Conservation (phyloP, 2,113 vertebrate genomes). For the Callospermophilus lateralis region DNA sequence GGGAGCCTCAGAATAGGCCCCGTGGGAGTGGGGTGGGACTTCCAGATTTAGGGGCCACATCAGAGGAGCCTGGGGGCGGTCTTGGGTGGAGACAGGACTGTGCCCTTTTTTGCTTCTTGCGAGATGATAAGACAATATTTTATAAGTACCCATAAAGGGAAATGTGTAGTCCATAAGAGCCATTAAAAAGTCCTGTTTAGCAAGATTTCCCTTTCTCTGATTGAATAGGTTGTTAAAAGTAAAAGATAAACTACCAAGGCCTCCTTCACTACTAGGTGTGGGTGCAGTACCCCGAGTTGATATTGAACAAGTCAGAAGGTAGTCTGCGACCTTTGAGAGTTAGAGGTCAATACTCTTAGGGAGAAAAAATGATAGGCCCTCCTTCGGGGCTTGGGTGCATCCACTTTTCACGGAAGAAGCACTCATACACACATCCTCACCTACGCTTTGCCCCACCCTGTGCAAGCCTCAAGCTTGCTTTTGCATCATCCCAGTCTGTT, state of each 20-base stretch:
- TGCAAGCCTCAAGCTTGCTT: not conserved
- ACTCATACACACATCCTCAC: accelerated
- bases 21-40: not conserved
- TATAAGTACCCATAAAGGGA: not conserved
- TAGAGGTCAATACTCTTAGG: not conserved
- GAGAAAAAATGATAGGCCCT: not conserved
- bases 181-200: not conserved
- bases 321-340: not conserved
- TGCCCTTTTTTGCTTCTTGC: not conserved
- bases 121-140: not conserved
- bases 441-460: not conserved
- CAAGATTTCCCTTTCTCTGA: slow-evolving; percentile 44
- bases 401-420: not conserved
- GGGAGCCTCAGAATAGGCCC: not conserved
- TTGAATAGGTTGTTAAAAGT: slow-evolving; percentile 36
- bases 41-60: not conserved
- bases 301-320: not conserved
- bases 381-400: too few relatives aligned
- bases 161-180: not conserved
- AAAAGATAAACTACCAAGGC: not conserved
- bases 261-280: not conserved
- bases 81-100: not conserved
- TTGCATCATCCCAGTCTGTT: not conserved
- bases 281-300: not conserved
- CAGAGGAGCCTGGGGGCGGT: not conserved